Evolutionary conservation across 2,797 vertebrate species (phyloP).

Genomic region (Myotis findleyi): DNA sequence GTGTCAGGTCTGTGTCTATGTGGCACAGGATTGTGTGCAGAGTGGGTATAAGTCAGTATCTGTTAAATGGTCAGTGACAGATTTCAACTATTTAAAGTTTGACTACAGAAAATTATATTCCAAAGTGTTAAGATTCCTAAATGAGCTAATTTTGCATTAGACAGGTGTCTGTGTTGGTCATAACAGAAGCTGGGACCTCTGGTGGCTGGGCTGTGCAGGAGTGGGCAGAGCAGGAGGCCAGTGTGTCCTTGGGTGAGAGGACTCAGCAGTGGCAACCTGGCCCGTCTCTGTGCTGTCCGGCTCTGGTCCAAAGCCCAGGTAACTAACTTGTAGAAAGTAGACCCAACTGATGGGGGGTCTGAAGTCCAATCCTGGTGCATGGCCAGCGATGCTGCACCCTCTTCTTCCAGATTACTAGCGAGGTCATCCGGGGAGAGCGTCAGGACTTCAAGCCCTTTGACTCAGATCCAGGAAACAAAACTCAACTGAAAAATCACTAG

Average conservation of each 20-base stretch:
- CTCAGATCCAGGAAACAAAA: not conserved
- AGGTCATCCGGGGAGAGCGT: not conserved
- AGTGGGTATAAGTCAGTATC: not conserved
- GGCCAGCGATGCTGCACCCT: not conserved
- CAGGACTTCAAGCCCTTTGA: not conserved
- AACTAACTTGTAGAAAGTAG: not conserved
- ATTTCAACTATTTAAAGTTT: not conserved
- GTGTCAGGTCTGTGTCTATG: not conserved
- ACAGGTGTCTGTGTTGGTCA: not conserved
- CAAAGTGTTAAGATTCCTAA: not conserved
- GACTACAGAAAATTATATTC: not conserved
- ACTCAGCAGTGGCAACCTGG: fast-evolving
- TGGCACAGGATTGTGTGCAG: not conserved
- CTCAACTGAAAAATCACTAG: not conserved
- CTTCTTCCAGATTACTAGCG: not conserved
- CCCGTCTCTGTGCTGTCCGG: not conserved
- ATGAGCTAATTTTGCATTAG: not conserved
- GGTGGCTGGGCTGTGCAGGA: not conserved
- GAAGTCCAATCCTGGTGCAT: not conserved
- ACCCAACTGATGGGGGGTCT: not conserved
- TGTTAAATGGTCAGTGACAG: not conserved
- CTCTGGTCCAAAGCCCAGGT: not conserved
- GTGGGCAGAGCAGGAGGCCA: not conserved
- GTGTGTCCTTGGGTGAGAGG: too few species aligned
- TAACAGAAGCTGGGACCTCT: not conserved